Evolutionary conservation across 2,797 vertebrate genomes (phyloP).

Genomic region (Chromis chromis): DNA sequence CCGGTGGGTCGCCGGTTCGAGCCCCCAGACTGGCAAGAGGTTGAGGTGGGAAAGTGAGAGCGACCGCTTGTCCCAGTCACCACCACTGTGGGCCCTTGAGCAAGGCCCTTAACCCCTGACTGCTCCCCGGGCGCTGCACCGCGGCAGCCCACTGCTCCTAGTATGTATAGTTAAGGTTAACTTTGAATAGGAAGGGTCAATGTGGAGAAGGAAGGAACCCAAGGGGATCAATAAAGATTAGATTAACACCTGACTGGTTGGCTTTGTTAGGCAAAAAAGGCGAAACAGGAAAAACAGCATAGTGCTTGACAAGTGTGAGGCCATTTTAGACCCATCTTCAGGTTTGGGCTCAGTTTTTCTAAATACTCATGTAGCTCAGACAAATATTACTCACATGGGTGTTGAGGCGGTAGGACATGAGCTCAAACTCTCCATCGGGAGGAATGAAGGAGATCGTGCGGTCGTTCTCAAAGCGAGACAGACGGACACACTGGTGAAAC

Average conservation of each 20-base stretch:
- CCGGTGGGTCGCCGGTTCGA: too few relatives aligned
- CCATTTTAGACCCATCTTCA: neutral
- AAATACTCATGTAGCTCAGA: neutral
- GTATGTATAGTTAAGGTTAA: too few relatives aligned
- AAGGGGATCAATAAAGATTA: too few relatives aligned
- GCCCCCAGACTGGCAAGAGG: too few relatives aligned
- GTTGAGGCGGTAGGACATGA: slow-evolving; percentile 95
- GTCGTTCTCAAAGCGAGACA: slow-evolving; percentile 96
- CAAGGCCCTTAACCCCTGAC: too few relatives aligned
- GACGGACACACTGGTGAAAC: slow-evolving; percentile 95
- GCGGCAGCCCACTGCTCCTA: too few relatives aligned
- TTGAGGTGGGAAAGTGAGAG: too few relatives aligned
- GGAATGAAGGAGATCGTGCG: slow-evolving; percentile 96
- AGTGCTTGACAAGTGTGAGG: neutral
- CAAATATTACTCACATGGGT: slow-evolving; percentile 87
- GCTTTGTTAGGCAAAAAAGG: neutral
- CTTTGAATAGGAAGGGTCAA: too few relatives aligned
- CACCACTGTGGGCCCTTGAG: too few relatives aligned
- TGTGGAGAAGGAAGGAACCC: too few relatives aligned
- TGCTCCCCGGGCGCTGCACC: too few relatives aligned
- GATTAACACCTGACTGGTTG: neutral
- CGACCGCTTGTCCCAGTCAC: too few relatives aligned
- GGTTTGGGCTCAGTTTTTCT: neutral
- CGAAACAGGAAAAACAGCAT: neutral
- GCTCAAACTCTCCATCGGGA: slow-evolving; percentile 94